These are phyloP conservation scores for Acheta domesticus DNA, from an alignment of 2,888 invertebrate species.

Conservation along the genomic window DNA sequence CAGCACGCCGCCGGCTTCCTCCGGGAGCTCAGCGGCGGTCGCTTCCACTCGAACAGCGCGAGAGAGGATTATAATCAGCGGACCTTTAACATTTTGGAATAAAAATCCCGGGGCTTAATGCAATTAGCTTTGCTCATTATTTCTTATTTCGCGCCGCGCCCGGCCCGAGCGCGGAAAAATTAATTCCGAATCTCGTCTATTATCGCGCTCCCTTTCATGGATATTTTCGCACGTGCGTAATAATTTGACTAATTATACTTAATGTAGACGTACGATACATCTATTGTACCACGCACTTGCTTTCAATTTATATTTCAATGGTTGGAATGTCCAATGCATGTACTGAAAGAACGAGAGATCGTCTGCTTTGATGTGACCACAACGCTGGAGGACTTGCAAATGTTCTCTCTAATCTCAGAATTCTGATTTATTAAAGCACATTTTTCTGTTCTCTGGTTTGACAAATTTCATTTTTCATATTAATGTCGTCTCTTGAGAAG, in stretches of 20 bases:
- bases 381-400: too few species aligned
- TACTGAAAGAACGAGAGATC: too few species aligned
- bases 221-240: background rate
- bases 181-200: background rate
- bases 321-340: too few species aligned
- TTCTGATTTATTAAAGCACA: too few species aligned
- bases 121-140: conserved; percentile 4
- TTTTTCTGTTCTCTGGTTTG: too few species aligned
- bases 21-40: too few species aligned
- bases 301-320: background rate
- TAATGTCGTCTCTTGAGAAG: too few species aligned
- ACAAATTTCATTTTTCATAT: too few species aligned
- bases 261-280: background rate
- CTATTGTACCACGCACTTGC: background rate
- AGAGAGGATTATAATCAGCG: background rate
- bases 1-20: too few species aligned
- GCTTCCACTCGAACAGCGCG: too few species aligned
- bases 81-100: background rate
- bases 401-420: too few species aligned
- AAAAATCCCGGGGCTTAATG: background rate
- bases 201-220: background rate
- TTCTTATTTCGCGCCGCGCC: background rate
- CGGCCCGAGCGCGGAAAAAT: background rate
- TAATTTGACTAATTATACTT: background rate
- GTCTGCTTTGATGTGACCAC: too few species aligned